Base-by-base conservation (phyloP, 2,888 invertebrate species). In the Parnassius smintheus region DNA sequence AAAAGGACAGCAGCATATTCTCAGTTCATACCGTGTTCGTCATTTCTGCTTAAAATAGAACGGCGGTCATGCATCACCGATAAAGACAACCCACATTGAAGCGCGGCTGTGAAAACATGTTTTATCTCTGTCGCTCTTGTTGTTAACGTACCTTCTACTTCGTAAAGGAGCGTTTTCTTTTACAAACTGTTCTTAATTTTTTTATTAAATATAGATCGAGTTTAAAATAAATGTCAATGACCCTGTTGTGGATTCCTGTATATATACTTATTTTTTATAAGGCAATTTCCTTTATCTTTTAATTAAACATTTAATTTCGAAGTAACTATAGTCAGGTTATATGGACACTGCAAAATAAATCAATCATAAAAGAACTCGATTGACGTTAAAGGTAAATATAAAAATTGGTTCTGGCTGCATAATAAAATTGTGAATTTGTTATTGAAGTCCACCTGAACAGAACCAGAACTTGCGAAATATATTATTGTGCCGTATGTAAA, bases 121-220 rank as follows among this genome's bases (percentile, higher is more conserved):
- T 1, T 71, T 68, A 62, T 88, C 88, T 78, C 83, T 71, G 65
- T 91, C 77, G 22, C 72, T 58, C 86, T 2, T 57, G 57, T 9
- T 59, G 65, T 64, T 65, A 46, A 59, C 58, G 9, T 45, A 56
- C 51, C 18, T n/a, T 54, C 59, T 25, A 25, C 51, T 45, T 13
- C 35, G 35, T 50, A 49, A n/a, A 13, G 11, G 53, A 50, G 46
- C 59, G 13, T 25, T 65, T 49, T 53, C 46, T 46, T 10, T 85
- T 81, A 78, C 71, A 74, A 73, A 68, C 77, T 79, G 80, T 80
- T 81, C 83, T 78, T 73, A 69, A 75, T 84, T 89, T 88, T 46
- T 89, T 89, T 86, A 82, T 85, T 76, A 83, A 86, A 89, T 89
- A 86, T 88, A 88, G 90, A 90, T 85, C 88, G 87, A 83, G 80